Evolutionary conservation across 1,140 invertebrate genomes (phyloP), one percentile per base, ranked within the genome.

Genomic region (Hormaphis cornu): DNA sequence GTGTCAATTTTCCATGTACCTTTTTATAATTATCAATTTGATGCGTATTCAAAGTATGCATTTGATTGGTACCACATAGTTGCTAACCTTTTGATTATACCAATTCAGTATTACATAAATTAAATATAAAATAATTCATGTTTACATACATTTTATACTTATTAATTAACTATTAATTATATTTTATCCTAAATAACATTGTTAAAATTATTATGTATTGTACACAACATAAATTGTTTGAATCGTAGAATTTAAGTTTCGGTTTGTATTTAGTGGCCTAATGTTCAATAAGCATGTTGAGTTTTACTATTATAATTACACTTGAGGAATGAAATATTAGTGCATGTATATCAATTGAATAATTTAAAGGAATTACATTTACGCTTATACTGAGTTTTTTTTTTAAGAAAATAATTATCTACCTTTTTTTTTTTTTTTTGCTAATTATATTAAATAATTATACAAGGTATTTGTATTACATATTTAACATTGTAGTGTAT

Each of bases 401-500:
- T 42, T 63, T 63, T 63, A n/a, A 37, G 18, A 35, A 50, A 66
- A 66, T 46, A 26, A 61, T 66, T 28, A 66, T 66, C 61, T 66
- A 66, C 22, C 18, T n/a, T n/a, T n/a, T n/a, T n/a, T n/a, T 44
- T 3, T 33, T 63, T 46, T 63, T 46, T 46, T 48, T 48, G 44
- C 61, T 20, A 66, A 46, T 46, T 26, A 66, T 30, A n/a, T n/a
- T n/a, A n/a, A n/a, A n/a, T n/a, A 46, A 66, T 50, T 63, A 66
- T 66, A 66, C 61, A 44, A 66, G 61, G 61, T 66, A 66, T 66
- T 66, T 66, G 44, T 66, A 66, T 66, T 48, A 48, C 50, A 66
- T 66, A 66, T 66, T 50, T 66, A 66, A 66, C 18, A 48, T 30
- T 48, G 26, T 50, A 48, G 44, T 33, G 1, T 44, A 48, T 22